These are phyloP conservation scores for Martes martes DNA, from an alignment of 2,113 vertebrate species.

Conservation along the genomic window DNA sequence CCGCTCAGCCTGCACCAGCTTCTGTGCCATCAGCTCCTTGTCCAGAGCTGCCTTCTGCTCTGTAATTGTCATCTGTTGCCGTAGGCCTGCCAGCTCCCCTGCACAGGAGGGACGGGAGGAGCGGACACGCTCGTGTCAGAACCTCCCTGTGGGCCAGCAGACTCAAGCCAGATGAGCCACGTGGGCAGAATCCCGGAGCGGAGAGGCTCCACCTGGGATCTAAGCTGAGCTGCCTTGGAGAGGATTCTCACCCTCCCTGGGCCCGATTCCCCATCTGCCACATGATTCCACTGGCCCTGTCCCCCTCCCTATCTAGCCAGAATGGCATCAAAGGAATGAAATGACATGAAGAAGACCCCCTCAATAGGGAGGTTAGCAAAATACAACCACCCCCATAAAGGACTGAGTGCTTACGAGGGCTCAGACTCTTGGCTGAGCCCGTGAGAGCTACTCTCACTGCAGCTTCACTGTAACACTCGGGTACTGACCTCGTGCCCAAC, in stretches of 20 bases:
- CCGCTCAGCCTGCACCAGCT: slow-evolving; percentile 79
- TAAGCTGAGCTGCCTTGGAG: neutral
- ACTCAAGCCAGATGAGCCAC: neutral
- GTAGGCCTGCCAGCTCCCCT: slow-evolving; percentile 85
- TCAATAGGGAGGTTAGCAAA: neutral
- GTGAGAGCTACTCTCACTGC: rapidly evolving
- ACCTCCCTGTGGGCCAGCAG: neutral
- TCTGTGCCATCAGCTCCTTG: slow-evolving; percentile 83
- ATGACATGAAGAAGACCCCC: neutral
- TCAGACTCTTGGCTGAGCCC: neutral
- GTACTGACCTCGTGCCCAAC: neutral
- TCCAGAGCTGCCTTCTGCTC: slow-evolving; percentile 83
- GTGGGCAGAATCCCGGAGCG: neutral
- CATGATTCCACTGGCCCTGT: neutral
- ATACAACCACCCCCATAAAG: neutral
- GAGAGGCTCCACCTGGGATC: neutral
- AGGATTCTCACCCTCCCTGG: neutral
- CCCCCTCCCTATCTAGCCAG: neutral
- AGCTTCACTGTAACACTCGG: rapidly evolving
- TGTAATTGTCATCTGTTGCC: slow-evolving; percentile 77
- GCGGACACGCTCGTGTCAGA: neutral
- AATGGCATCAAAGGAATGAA: neutral
- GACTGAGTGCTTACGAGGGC: neutral
- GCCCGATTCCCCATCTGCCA: neutral
- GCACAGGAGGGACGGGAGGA: neutral